Percentiles rank a stretch among this genome's conserved stretches.
Conservation (phyloP, 2,797 vertebrate species). For the Heteromormyrus szaboi region DNA sequence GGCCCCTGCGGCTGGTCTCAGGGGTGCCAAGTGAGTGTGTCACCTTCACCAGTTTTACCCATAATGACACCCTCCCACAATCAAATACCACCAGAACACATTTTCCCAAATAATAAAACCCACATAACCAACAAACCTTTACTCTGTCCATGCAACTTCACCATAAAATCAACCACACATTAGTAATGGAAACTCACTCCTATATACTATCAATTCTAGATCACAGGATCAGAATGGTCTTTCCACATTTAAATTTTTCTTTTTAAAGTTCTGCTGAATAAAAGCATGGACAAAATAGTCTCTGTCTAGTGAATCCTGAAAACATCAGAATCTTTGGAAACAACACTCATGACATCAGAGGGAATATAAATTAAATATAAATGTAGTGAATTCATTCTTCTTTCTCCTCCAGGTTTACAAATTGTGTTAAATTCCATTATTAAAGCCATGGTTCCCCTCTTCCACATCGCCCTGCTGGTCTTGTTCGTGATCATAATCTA, state of each 20-base stretch:
- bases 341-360: neutral
- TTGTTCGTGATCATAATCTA: conserved; percentile 99
- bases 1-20: conserved; percentile 94
- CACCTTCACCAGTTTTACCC: neutral
- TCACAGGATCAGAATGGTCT: neutral
- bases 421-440: conserved; percentile 99
- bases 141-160: neutral
- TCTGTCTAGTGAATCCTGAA: neutral
- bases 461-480: conserved; percentile 96
- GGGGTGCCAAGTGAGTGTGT: conserved; percentile 93
- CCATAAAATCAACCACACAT: neutral
- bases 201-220: neutral
- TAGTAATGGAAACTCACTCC: neutral
- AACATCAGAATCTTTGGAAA: neutral
- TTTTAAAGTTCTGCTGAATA: neutral
- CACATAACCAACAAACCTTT: neutral
- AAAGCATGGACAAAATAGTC: neutral
- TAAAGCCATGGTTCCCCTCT: conserved; percentile 98
- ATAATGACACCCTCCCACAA: neutral
- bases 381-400: neutral
- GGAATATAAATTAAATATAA: neutral
- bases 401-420: conserved; percentile 78
- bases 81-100: too few relatives aligned
- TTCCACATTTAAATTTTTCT: neutral
- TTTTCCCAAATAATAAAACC: neutral